Base-by-base conservation (phyloP, 1,140 invertebrate genomes). In the Brevipalpus yothersi region DNA sequence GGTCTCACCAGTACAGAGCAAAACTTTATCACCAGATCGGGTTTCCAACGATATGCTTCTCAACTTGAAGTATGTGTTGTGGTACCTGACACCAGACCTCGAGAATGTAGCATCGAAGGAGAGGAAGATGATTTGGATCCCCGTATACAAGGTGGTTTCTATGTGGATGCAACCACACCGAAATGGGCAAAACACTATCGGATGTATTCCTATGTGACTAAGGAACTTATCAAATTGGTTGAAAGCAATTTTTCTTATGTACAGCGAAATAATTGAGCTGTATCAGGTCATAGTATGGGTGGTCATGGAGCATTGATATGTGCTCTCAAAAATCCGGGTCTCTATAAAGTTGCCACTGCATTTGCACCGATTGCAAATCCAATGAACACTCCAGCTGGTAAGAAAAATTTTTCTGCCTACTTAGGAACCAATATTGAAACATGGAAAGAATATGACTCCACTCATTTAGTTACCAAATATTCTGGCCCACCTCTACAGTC, bases 341-440 rank as follows among this genome's bases (percentile, higher is more conserved):
- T 83, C 60, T 99, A 88, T 71, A 79, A 79, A 64, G 83, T 84
- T 45, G 89, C 94, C 0, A 93, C 90, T 60, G 88, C 88, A n/a
- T 97, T 99, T 78, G 80, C 94, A 19, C 91, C 94, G 0, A 95
- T 97, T 67, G 81, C 81, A 57, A 92, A 96, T 74, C 91, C 92
- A 0, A 77, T 73, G 12, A 81, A 81, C 58, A 92, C 96, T 74
- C 91, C 92, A 0, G 77, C 73, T 12, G 92, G 92, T 1, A 72
- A 80, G 47, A 88, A 86, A 70, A 86, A 84, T 11, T 87, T 98
- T 62, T 73, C 71, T 60, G 85, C 83, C 7, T 96, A 96, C 69
- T 74, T 98, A 19, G 89, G 91, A 54, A 71, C 63, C n/a, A 66
- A 71, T 12, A 68, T 79, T 66, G 67, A 76, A 63, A 69, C 73